phyloP scores from a whole-genome alignment of 2,888 invertebrate genomes.

The Lymantria monacha region DNA sequence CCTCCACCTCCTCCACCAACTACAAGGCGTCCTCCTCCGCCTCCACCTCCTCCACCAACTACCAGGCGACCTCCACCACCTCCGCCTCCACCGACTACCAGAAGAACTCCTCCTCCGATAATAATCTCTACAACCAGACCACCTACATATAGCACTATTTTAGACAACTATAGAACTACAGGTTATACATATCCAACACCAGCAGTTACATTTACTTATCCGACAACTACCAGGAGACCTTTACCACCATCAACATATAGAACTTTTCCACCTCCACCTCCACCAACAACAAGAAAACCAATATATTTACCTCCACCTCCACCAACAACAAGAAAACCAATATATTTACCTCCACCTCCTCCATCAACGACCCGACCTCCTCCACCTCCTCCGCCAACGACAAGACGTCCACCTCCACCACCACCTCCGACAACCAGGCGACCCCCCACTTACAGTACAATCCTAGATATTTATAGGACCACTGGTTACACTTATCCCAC shows the following conservation, averaged over 20 bases:
- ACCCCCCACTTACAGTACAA: conserved; percentile 26
- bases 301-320: conserved; percentile 15
- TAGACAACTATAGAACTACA: conserved; percentile 29
- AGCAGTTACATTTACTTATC: conserved; percentile 23
- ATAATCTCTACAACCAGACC: conserved; percentile 17
- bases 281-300: conserved; percentile 26
- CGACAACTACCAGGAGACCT: conserved; percentile 24
- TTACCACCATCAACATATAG: conserved; percentile 15
- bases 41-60: conserved; percentile 24
- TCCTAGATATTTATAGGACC: conserved; percentile 25
- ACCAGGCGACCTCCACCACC: conserved; percentile 32
- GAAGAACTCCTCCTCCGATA: conserved; percentile 23
- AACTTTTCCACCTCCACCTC: conserved; percentile 20
- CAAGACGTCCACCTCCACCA: conserved; percentile 16
- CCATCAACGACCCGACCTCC: conserved; percentile 16
- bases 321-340: conserved; percentile 11
- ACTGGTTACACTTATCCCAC: conserved; percentile 37
- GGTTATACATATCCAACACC: conserved; percentile 35
- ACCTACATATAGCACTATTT: conserved; percentile 25
- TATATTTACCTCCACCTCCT: conserved; percentile 11
- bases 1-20: conserved; percentile 21
- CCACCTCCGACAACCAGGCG: conserved; percentile 14
- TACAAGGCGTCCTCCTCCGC: conserved; percentile 29
- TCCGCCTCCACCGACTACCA: conserved; percentile 30
- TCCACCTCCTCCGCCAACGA: conserved; percentile 29